Evolutionary conservation across 2,797 vertebrate species (phyloP).

Genomic region (Falco novaeseelandiae): DNA sequence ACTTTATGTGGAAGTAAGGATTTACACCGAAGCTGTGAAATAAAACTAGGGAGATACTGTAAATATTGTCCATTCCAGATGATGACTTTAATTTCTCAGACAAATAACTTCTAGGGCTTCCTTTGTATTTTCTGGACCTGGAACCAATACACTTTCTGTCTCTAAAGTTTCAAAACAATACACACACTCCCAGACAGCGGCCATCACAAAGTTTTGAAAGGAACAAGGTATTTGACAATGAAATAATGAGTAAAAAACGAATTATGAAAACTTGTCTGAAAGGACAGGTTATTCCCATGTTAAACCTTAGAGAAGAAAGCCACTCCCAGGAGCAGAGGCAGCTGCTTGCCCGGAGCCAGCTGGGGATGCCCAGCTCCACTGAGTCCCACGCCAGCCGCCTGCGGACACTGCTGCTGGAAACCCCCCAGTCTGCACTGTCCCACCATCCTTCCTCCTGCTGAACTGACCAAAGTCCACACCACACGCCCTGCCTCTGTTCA

Average conservation of each 20-base stretch:
- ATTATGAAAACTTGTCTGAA: too few species aligned
- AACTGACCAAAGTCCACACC: too few species aligned
- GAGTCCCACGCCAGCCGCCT: neutral
- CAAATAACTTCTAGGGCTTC: neutral
- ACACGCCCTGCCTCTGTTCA: rapidly evolving
- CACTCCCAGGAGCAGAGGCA: neutral
- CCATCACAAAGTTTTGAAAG: neutral
- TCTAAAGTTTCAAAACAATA: neutral
- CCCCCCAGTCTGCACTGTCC: rapidly evolving
- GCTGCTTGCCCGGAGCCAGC: neutral
- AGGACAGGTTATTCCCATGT: too few species aligned
- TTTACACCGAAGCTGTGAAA: neutral
- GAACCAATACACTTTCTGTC: neutral
- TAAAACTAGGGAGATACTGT: neutral
- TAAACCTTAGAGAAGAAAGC: neutral
- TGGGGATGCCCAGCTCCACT: too few species aligned
- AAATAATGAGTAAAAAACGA: neutral
- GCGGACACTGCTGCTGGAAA: neutral
- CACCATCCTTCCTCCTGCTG: neutral
- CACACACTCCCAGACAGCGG: neutral
- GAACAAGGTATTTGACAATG: rapidly evolving
- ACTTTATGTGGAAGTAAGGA: neutral
- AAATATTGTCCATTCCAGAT: neutral
- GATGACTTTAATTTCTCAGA: neutral
- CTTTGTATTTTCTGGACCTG: neutral